Evolutionary conservation across 1,140 invertebrate genomes (phyloP), one percentile per base, ranked within the genome.

Genomic region (Mizuhopecten yessoensis): DNA sequence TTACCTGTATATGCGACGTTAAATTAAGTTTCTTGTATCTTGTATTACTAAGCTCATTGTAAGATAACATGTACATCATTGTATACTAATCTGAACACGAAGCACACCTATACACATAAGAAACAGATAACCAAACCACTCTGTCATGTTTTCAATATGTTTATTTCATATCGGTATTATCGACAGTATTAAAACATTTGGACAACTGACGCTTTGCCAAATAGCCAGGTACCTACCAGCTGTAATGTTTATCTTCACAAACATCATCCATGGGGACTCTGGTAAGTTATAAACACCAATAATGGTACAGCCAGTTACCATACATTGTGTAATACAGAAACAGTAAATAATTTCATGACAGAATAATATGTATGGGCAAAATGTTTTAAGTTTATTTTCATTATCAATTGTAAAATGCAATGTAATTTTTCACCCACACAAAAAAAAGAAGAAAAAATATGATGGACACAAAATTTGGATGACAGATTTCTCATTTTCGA

Each of bases 141-240:
- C 11, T 29, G 0, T 75, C 57, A 75, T 75, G 57, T 75, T 75
- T 75, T 75, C 57, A 75, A 29, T 75, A 29, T 75, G 23, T 75
- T 75, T 75, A 75, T 75, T 75, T n/a, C 57, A 75, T 75, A 75
- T 75, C 29, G 57, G 57, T 75, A 75, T 75, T 29, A 75, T 75
- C 57, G 29, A 75, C 29, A 75, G 57, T 75, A 75, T 75, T 75
- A 75, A 75, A 75, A 75, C 57, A 75, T 75, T 75, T 75, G 57
- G 57, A 75, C 57, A 75, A 75, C 57, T 75, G 57, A 75, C 57
- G 57, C 57, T 75, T 29, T 75, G 57, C 57, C n/a, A n/a, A 29
- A 75, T 75, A 75, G 23, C 17, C 42, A 45, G 17, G 42, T 29
- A 75, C 57, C 57, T 75, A 29, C 57, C 17, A 5, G 23, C 9